These are phyloP conservation scores for Heliconius melpomene DNA, from an alignment of 1,140 invertebrate species.

Conservation along the genomic window DNA sequence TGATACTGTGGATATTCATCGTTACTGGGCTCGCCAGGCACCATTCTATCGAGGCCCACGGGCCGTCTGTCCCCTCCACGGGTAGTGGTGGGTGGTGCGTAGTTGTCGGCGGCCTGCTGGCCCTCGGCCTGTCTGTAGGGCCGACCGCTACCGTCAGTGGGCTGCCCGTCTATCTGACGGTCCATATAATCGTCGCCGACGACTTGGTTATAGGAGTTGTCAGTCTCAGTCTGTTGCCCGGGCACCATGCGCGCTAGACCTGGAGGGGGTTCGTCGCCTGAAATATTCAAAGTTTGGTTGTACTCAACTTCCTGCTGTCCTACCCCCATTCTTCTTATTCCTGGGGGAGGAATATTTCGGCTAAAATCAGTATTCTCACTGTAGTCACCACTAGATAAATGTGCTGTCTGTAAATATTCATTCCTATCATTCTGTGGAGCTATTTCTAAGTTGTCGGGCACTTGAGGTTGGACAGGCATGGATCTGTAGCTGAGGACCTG, in stretches of 20 bases:
- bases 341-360: slow-evolving; percentile 82
- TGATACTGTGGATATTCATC: slow-evolving; percentile 67
- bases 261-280: slow-evolving; percentile 80
- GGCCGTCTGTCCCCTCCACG: slow-evolving; percentile 64
- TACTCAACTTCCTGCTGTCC: slow-evolving; percentile 84
- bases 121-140: slow-evolving; percentile 75
- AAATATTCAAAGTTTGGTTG: slow-evolving; percentile 76
- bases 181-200: slow-evolving; percentile 73
- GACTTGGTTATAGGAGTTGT: slow-evolving; percentile 64
- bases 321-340: slow-evolving; percentile 83
- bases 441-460: slow-evolving; percentile 82
- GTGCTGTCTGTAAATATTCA: slow-evolving; percentile 87
- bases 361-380: slow-evolving; percentile 75
- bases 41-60: slow-evolving; percentile 76
- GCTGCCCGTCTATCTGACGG: slow-evolving; percentile 74
- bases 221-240: slow-evolving; percentile 75
- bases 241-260: slow-evolving; percentile 83
- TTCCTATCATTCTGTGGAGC: slow-evolving; percentile 85
- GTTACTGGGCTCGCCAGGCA: slow-evolving; percentile 75
- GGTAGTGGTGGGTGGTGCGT: slow-evolving; percentile 52
- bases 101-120: slow-evolving; percentile 70
- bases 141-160: slow-evolving; percentile 61
- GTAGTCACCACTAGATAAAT: slow-evolving; percentile 83
- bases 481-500: slow-evolving; percentile 57
- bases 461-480: slow-evolving; percentile 54